Base-by-base conservation (phyloP, 2,888 invertebrate species). In the Caenorhabditis zanzibari region DNA sequence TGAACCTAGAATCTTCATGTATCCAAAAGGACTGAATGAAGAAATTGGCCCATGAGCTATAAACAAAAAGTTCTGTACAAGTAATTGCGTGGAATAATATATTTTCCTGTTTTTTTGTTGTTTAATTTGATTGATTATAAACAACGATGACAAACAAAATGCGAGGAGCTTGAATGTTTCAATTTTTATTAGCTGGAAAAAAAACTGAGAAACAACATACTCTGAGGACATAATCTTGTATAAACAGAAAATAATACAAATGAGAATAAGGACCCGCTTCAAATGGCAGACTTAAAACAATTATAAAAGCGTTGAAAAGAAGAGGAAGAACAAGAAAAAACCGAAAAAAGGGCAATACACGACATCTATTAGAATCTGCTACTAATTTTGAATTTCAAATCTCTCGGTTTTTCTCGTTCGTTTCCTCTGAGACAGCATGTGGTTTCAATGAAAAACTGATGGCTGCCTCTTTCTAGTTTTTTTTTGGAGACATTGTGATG, bases 381-480 rank as follows among this genome's bases (percentile, higher is more conserved):
- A 79, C 79, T 79, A 79, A 79, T 79, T 79, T 79, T 44, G 49
- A 77, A 77, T 49, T 68, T 61, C 68, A 54, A 54, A 41, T 26
- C 19, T 69, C 38, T 44, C n/a, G 24, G n/a, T 63, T 68, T 44
- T 64, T 52, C 54, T 61, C 32, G 58, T 76, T 68, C 74, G 66
- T 68, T n/a, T 75, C 47, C 32, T 64, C 47, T 56, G 68, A 66
- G 54, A 68, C 81, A 61, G 58, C 81, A 73, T 74, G 81, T 74
- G 74, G 69, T 81, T 75, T 81, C 41, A 59, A 63, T 71, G 63
- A 81, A 81, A 68, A 64, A 75, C 41, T 61, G 63, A 74, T 64
- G 64, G 68, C 47, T 54, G 19, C n/a, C 52, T 66, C 47, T 64
- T 38, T 49, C 28, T 56, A n/a, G 24, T 54, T 69, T 61, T n/a